Conservation (phyloP, 2,888 invertebrate species). For the Drosophila histrio region DNA sequence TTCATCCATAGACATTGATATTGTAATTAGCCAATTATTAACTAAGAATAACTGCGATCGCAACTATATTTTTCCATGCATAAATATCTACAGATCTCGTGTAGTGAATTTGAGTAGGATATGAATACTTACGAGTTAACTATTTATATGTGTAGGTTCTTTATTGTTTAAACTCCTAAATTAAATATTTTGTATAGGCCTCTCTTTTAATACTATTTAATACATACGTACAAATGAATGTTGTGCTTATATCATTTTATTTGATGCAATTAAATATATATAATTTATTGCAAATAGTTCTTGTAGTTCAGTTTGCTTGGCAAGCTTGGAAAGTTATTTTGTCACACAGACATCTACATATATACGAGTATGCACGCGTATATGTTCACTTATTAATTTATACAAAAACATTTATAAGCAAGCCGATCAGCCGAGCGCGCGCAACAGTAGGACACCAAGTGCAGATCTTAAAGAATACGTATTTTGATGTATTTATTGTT, state of each 20-base stretch:
- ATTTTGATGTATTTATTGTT: too few species aligned
- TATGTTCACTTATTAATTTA: constrained; percentile 5
- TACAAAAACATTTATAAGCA: constrained; percentile 2
- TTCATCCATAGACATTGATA: background rate
- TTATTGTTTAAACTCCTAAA: constrained; percentile 1
- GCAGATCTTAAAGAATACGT: too few species aligned
- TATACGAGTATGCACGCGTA: constrained; percentile 6
- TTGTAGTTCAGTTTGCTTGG: constrained; percentile 17
- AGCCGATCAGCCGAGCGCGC: too few species aligned
- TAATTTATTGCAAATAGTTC: constrained; percentile 17
- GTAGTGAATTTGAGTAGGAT: background rate
- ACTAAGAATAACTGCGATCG: background rate
- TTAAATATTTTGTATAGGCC: constrained; percentile 25
- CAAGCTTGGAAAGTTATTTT: constrained; percentile 15
- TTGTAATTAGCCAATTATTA: background rate
- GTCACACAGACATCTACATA: constrained; percentile 3
- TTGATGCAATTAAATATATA: background rate
- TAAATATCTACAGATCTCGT: background rate
- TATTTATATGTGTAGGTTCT: background rate
- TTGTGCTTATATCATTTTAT: constrained; percentile 12
- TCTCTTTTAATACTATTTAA: constrained; percentile 9
- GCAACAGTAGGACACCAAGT: too few species aligned
- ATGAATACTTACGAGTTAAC: background rate
- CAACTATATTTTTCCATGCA: background rate
- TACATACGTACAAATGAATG: constrained; percentile 18